A percentile compares a stretch with the other conserved stretches of the same genome.
Evolutionary conservation across 2,113 vertebrate genomes (phyloP).

Genomic region (Cathartes aura): DNA sequence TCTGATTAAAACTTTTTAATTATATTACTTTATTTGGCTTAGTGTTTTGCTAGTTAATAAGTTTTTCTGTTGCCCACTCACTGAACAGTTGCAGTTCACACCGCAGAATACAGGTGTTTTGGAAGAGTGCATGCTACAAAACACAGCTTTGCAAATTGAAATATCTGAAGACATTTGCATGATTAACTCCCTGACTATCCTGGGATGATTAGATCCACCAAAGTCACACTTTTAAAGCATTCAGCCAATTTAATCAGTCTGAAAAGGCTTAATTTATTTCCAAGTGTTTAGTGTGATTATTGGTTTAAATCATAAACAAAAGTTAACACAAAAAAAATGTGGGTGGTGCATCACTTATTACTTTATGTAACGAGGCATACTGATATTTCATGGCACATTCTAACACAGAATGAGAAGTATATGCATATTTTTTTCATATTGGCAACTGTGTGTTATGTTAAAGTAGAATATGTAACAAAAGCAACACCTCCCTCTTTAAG

Average conservation of each 20-base stretch:
- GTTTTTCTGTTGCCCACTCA: background rate
- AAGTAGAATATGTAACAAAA: slow-evolving; percentile 26
- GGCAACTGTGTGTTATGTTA: background rate
- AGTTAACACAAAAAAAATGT: background rate
- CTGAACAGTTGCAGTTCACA: background rate
- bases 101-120: background rate
- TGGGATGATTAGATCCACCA: slow-evolving; percentile 25
- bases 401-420: background rate
- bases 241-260: slow-evolving; percentile 54
- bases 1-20: background rate
- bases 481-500: background rate
- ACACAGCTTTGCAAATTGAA: slow-evolving; percentile 5
- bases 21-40: background rate
- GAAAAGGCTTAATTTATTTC: slow-evolving; percentile 59
- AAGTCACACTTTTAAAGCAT: slow-evolving; percentile 9
- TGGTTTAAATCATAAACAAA: slow-evolving; percentile 43
- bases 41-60: background rate
- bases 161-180: slow-evolving; percentile 32
- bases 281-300: slow-evolving; percentile 49
- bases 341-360: background rate
- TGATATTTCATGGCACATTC: background rate
- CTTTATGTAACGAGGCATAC: background rate
- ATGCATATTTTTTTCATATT: background rate
- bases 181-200: slow-evolving; percentile 38
- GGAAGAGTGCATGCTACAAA: background rate